These are phyloP conservation scores for Sanderia malayensis DNA, from an alignment of 30 jellyfish, hydroid and myxozoan genomes.

Conservation along the genomic window DNA sequence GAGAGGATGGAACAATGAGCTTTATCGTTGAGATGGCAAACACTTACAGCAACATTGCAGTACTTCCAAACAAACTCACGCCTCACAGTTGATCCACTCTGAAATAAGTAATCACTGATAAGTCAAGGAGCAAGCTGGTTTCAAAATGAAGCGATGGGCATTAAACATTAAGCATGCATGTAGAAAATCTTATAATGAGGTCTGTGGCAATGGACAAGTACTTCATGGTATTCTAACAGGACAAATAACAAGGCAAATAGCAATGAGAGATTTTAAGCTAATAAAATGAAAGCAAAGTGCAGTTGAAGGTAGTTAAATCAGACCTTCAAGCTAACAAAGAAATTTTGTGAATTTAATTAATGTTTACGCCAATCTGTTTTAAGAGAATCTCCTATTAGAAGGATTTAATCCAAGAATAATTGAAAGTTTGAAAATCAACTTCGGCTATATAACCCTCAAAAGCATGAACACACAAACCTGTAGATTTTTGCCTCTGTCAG, in stretches of 20 bases:
- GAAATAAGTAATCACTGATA: not conserved
- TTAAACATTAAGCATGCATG: not conserved
- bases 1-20: not conserved
- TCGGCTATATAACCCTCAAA: no score
- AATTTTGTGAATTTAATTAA: not conserved
- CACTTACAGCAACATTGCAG: constrained; percentile 81
- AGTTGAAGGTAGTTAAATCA: no score
- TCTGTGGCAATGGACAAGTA: no score
- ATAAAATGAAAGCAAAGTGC: no score
- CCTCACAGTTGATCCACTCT: not conserved
- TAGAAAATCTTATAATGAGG: no score
- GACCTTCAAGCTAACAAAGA: constrained; percentile 9
- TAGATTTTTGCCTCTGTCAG: constrained; percentile 46
- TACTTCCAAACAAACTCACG: constrained; percentile 33
- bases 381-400: not conserved
- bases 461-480: constrained; percentile 54
- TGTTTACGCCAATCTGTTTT: not conserved
- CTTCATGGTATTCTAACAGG: no score
- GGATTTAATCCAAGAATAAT: not conserved
- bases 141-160: not conserved
- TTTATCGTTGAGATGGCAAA: no score
- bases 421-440: no score
- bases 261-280: no score
- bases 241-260: no score
- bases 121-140: not conserved